Conservation (phyloP, 1,140 invertebrate genomes). For the Caenorhabditis inopinata region DNA sequence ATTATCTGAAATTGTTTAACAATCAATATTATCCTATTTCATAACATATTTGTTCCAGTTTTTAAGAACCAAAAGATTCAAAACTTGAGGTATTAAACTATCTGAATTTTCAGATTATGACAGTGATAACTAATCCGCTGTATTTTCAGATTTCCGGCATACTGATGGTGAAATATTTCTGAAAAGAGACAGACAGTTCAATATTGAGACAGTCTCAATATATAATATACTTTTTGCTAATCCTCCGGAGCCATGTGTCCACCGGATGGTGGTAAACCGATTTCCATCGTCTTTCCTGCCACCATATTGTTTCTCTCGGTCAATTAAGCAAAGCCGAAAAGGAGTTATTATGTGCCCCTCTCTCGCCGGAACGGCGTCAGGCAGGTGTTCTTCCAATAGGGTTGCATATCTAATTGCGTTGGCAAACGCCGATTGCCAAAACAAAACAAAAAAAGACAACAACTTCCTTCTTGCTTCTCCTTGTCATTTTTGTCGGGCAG, state of each 20-base stretch:
- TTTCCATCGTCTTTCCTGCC: conserved; percentile 14
- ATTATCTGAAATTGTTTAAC: too few species aligned
- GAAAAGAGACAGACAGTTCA: too few species aligned
- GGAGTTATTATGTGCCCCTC: conserved; percentile 2
- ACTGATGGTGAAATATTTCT: background rate
- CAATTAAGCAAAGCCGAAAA: conserved; percentile 34
- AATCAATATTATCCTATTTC: too few species aligned
- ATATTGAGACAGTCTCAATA: background rate
- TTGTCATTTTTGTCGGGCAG: background rate
- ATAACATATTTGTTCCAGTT: too few species aligned
- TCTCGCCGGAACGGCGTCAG: conserved; percentile 27
- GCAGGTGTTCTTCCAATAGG: conserved; percentile 12
- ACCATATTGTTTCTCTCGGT: conserved; percentile 32
- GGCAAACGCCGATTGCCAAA: too few species aligned
- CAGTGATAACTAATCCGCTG: too few species aligned
- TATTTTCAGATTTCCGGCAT: too few species aligned
- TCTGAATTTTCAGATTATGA: too few species aligned
- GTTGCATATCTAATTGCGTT: conserved; percentile 28
- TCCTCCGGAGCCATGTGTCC: conserved; percentile 20
- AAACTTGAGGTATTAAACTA: too few species aligned
- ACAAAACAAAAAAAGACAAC: too few species aligned
- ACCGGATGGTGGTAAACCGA: conserved; percentile 8
- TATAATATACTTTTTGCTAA: background rate
- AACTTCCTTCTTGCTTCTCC: background rate
- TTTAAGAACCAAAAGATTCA: too few species aligned